phyloP scores from a whole-genome alignment of 92 coral and sea anemone species.

The Desmophyllum pertusum region DNA sequence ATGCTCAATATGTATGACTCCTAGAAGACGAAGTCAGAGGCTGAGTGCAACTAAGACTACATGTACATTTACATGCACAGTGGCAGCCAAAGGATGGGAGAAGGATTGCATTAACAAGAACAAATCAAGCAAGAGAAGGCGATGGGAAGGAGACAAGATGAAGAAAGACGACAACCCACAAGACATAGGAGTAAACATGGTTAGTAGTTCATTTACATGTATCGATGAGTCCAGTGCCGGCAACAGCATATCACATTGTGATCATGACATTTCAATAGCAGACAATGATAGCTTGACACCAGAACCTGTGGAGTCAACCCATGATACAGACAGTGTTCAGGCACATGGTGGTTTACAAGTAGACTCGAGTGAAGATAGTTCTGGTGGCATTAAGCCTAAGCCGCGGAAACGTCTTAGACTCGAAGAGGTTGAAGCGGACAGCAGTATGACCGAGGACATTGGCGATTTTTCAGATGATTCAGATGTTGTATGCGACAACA shows the following conservation, averaged over 20 bases:
- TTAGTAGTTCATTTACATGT: background rate
- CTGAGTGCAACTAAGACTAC: slow-evolving; percentile 16
- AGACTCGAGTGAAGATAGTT: background rate
- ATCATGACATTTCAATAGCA: background rate
- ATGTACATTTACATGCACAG: slow-evolving; percentile 21
- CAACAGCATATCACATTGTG: background rate
- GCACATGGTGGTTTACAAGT: background rate
- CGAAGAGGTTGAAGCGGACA: background rate
- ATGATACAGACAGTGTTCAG: background rate
- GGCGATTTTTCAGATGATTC: slow-evolving; percentile 10
- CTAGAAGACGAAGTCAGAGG: slow-evolving; percentile 80
- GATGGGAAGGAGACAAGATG: background rate
- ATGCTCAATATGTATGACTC: slow-evolving; percentile 81
- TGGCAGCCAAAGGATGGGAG: slow-evolving; percentile 14
- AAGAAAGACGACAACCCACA: background rate
- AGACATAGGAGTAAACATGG: background rate
- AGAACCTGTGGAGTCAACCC: background rate
- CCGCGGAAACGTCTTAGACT: slow-evolving; percentile 30
- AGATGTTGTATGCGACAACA: background rate
- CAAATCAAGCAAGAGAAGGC: background rate
- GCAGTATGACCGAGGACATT: too few relatives aligned
- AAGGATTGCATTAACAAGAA: background rate
- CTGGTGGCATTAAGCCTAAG: background rate
- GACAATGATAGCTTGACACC: background rate
- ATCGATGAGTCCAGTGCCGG: background rate